Evolutionary conservation across 2,888 invertebrate genomes (phyloP), one percentile per base, ranked within the genome.

Genomic region (Hydriomena furcata): DNA sequence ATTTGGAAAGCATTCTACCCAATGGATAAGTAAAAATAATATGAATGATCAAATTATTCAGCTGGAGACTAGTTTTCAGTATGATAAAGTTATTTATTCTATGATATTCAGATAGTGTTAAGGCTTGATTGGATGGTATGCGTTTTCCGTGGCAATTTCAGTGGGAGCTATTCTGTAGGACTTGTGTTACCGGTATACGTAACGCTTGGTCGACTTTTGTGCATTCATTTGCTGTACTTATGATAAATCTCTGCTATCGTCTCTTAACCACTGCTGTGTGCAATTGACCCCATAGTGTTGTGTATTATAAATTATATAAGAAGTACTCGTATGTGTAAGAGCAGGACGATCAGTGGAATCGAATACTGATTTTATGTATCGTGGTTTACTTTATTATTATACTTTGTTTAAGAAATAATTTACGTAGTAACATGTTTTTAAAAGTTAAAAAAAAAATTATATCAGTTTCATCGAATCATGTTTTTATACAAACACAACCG

Each of bases 341-440:
- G 73, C 72, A 68, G 63, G 68, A 73, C 63, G 70, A 80, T 73
- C 81, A 77, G 79, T 79, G 74, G 54, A 76, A 79, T 82, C 80
- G 76, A 79, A 79, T 75, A 73, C 79, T 78, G 80, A 79, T 77
- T 75, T 82, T 84, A 77, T 85, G 82, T 86, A 87, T 84, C 79
- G 84, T 84, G 79, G 80, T 84, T 76, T 87, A 87, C 85, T 85
- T 86, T 84, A 71, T 85, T 84, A 78, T 85, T 84, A 79, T 80
- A 82, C 81, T 89, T 88, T 81, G 82, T 83, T 87, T 88, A 86
- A 82, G 86, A 85, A 82, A 84, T 85, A 84, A 79, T 85, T 88
- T 82, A 84, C 83, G 82, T 84, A 87, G 85, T 78, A 82, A 83
- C 81, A 81, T 82, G 8, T 36, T 36, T 80, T 84, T 76, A 67